Evolutionary conservation across 2,888 invertebrate genomes (phyloP).

Genomic region (Erebia ligea): DNA sequence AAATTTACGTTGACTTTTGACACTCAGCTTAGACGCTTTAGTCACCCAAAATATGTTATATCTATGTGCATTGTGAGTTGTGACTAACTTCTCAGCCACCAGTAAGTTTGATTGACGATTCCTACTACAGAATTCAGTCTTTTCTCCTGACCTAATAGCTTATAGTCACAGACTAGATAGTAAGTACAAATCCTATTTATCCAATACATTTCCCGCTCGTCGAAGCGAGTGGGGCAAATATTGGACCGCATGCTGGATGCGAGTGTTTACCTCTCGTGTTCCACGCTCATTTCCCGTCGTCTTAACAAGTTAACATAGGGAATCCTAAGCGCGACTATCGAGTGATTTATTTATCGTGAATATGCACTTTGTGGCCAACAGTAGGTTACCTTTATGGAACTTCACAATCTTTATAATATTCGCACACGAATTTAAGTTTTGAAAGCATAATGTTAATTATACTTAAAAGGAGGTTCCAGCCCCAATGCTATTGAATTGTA

Average conservation of each 20-base stretch:
- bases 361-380: neutral
- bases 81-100: too few relatives aligned
- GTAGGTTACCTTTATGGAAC: neutral
- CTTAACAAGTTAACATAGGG: conserved; percentile 22
- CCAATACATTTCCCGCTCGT: conserved; percentile 3
- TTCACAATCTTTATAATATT: too few relatives aligned
- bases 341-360: conserved; percentile 2
- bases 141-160: neutral
- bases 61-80: too few relatives aligned
- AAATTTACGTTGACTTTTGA: too few relatives aligned
- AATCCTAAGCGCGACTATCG: conserved; percentile 10
- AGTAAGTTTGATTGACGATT: neutral
- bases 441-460: too few relatives aligned
- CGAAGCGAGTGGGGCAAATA: conserved; percentile 22
- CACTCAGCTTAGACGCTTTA: too few relatives aligned
- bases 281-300: conserved; percentile 20
- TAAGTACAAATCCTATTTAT: conserved; percentile 6
- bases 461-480: too few relatives aligned
- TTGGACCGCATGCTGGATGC: conserved; percentile 5
- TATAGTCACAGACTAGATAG: neutral
- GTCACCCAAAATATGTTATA: too few relatives aligned
- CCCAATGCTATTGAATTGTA: too few relatives aligned
- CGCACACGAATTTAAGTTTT: too few relatives aligned
- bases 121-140: neutral
- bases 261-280: conserved; percentile 26